Evolutionary conservation across 2,797 vertebrate species (phyloP), one percentile per base, ranked within the genome.

Genomic region (Takifugu rubripes): DNA sequence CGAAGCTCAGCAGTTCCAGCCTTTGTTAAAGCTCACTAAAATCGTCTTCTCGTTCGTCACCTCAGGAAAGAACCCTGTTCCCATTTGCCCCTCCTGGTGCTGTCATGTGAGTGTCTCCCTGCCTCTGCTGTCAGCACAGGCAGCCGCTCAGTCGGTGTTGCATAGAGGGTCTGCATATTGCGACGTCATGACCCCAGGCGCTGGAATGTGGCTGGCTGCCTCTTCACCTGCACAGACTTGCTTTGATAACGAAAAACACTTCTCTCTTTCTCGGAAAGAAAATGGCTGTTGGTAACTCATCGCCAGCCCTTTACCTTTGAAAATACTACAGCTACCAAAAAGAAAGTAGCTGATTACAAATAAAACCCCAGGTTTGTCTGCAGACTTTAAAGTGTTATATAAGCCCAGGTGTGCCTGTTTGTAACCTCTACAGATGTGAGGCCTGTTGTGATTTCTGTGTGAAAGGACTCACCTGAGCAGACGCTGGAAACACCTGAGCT

Each of bases 191-290:
- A 78, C 70, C 77, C 75, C 68, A 25, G 70, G 83, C 82, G 7
- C 55, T 75, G 88, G 87, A 90, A 89, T 90, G 88, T 45, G 49
- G 52, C 78, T 11, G 61, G 21, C 71, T 75, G 79, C 66, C 64
- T 24, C 74, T 61, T 65, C 85, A 83, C 88, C 83, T 88, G 88
- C 85, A 86, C 85, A 83, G 88, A 88, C 87, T 83, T 78, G 88
- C 82, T 77, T 31, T 59, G 54, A 75, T 71, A 66, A 63, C 40
- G 76, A 78, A 72, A 72, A 55, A 71, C 36, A 40, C 49, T 54
- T 64, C 50, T 70, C 50, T 54, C 50, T 70, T 49, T 54, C 43
- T 55, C 49, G 27, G 10, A n/a, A 6, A 40, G 12, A 61, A 68
- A 68, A 67, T 16, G 24, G 49, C 49, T 56, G 12, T 46, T 25